Base-by-base conservation (phyloP, 2,113 vertebrate genomes). In the Sterna hirundo region DNA sequence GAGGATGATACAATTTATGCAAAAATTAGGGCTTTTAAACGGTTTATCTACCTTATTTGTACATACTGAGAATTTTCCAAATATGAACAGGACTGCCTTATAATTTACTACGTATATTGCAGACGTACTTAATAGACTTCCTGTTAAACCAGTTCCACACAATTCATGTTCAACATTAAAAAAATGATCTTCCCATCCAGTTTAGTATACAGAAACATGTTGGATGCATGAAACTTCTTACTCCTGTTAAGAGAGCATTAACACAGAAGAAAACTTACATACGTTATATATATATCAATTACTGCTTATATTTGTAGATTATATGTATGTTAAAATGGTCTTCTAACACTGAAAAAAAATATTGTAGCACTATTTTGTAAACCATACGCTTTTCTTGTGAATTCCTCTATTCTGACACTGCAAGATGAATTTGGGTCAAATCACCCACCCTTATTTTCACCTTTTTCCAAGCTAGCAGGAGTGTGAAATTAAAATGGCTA, bases 121-220 rank as follows among this genome's bases (percentile, higher is more conserved):
- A 76, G 61, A 82, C 76, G 16, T 72, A 52, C 7, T 84, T 76
- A 30, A 44, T 21, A 82, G 65, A 58, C 7, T 70, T 76, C 32
- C 27, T 66, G 3, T 38, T 91, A 74, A 83, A 80, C 10, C 13
- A 49, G 58, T 66, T 26, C 15, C 7, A 68, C 47, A 51, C 13
- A 69, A 46, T 49, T 65, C 30, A 22, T 32, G 7, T 69, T 85
- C 44, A 83, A 52, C 22, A 58, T 25, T 44, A 8, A 69, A 52
- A 51, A n/a, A 74, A 47, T 6, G 0, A 58, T 72, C 16, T 1
- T 79, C 2, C 9, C 26, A 6, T 49, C 11, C 11, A 83, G 4
- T 70, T 89, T 71, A 79, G 10, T 23, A n/a, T 11, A 32, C 0
- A 6, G 64, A 88, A 81, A 79, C 5, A 21, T n/a, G 7, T 2